Conservation (phyloP, 1,140 invertebrate genomes). For the Muscidifurax raptorellus region DNA sequence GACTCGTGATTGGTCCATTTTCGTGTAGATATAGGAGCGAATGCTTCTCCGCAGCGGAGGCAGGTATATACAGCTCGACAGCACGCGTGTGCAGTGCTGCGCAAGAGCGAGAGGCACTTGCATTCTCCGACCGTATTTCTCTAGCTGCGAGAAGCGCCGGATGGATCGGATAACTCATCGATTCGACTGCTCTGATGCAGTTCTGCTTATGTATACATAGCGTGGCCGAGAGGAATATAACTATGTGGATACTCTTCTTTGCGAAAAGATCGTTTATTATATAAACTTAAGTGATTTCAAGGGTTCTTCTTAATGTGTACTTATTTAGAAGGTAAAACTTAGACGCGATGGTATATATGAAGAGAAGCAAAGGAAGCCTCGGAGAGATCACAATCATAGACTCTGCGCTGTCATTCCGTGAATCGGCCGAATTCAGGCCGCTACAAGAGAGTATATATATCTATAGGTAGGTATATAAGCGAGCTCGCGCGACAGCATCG, state of each 20-base stretch:
- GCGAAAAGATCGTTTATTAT: too few species aligned
- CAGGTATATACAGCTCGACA: not conserved
- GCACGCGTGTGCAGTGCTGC: not conserved
- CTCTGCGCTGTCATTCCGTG: not conserved
- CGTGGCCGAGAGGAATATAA: not conserved
- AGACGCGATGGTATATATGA: too few species aligned
- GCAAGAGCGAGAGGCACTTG: not conserved
- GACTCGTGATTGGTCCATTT: constrained; percentile 44
- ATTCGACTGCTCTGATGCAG: constrained; percentile 4
- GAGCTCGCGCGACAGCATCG: too few species aligned
- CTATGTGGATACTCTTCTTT: too few species aligned
- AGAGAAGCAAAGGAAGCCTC: too few species aligned
- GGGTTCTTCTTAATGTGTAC: too few species aligned
- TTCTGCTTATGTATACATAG: too few species aligned
- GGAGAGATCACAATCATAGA: not conserved
- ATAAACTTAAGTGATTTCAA: too few species aligned
- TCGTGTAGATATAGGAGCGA: not conserved
- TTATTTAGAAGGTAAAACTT: too few species aligned
- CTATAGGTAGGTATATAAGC: too few species aligned
- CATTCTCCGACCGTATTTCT: constrained; percentile 43
- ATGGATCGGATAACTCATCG: constrained; percentile 42
- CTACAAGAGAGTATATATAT: not conserved
- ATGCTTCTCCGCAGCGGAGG: not conserved
- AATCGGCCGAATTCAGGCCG: constrained; percentile 38
- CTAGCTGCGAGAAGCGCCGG: not conserved